phyloP scores from a whole-genome alignment of 2,113 vertebrate genomes.

The Cynocephalus volans region DNA sequence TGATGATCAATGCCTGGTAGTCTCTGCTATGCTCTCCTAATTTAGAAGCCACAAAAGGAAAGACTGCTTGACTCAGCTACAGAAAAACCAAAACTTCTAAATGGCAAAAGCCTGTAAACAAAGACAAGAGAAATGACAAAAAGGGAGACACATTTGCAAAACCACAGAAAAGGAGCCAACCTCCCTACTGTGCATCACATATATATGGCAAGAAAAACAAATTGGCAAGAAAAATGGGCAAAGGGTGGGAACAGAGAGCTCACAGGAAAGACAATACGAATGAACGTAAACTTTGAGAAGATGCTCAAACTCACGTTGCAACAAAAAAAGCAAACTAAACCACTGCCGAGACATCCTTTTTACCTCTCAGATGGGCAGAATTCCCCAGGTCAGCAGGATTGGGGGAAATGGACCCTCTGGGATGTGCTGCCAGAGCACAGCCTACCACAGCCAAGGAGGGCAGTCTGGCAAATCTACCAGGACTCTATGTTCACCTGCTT shows the following conservation, averaged over 20 bases:
- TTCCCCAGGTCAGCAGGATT: too few relatives aligned
- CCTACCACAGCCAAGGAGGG: neutral
- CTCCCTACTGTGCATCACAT: neutral
- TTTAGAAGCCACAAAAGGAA: neutral
- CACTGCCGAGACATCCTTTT: neutral
- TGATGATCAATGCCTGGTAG: neutral
- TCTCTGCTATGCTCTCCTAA: neutral
- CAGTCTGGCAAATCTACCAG: neutral
- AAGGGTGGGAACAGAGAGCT: neutral
- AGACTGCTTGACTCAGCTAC: neutral
- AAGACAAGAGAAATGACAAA: neutral
- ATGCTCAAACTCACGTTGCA: neutral
- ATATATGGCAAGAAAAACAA: neutral
- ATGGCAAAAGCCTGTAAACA: neutral
- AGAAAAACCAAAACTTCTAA: neutral
- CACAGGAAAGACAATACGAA: neutral
- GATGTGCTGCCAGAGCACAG: neutral
- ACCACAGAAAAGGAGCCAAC: neutral
- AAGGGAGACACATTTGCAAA: neutral
- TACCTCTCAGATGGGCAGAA: neutral
- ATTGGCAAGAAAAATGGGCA: neutral
- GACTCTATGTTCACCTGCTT: rapidly evolving
- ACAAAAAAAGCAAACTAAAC: neutral
- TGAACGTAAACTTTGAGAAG: neutral
- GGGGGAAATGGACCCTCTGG: neutral